phyloP scores from a whole-genome alignment of 2,113 vertebrate genomes.

The Sceloporus undulatus region DNA sequence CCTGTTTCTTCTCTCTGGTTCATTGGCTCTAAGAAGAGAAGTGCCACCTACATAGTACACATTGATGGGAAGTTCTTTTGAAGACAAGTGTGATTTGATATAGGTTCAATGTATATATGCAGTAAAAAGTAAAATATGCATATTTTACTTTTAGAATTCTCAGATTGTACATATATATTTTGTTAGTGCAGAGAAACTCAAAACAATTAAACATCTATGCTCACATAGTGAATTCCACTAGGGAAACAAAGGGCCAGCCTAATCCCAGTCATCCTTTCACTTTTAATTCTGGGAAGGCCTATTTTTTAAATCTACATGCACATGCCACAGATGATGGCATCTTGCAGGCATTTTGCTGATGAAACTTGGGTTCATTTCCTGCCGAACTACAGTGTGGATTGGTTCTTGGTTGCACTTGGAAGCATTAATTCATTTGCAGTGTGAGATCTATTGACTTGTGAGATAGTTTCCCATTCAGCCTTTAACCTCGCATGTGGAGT shows the following conservation, averaged over 20 bases:
- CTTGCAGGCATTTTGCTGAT: neutral
- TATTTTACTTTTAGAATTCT: neutral
- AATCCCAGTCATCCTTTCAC: neutral
- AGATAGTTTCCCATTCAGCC: neutral
- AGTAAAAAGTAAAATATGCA: neutral
- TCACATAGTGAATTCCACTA: neutral
- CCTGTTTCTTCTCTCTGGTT: neutral
- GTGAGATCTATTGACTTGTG: neutral
- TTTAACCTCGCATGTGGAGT: neutral
- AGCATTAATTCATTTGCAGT: neutral
- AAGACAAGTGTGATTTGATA: neutral
- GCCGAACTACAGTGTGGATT: neutral
- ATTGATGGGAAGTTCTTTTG: neutral
- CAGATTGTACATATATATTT: neutral
- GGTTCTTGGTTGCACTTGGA: neutral
- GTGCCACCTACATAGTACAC: no score
- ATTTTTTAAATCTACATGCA: neutral
- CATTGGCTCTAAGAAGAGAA: neutral
- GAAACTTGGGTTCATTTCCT: neutral
- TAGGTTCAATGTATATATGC: neutral
- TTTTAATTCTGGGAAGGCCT: neutral
- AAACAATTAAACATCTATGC: neutral
- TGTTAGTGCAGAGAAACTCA: neutral
- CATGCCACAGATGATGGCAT: neutral
- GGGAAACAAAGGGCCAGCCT: neutral